Percentiles rank a stretch among this genome's conserved stretches.
Conservation (phyloP, 2,113 vertebrate genomes). For the Rhea americana region DNA sequence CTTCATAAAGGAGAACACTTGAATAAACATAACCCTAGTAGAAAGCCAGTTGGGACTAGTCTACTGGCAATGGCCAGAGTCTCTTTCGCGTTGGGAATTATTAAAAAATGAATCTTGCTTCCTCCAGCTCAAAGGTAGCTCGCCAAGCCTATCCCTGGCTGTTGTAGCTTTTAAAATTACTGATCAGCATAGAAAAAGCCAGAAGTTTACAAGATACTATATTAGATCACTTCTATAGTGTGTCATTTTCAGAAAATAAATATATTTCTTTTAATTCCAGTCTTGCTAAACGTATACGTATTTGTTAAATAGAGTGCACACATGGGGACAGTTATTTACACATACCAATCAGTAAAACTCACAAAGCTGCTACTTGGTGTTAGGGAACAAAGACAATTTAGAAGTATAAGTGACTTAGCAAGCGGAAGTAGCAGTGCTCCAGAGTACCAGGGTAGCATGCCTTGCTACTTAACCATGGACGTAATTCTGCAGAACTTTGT, state of each 20-base stretch:
- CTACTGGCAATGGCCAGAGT: slow-evolving; percentile 23
- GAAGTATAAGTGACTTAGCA: background rate
- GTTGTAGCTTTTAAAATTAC: background rate
- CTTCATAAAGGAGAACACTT: slow-evolving; percentile 70
- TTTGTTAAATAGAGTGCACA: background rate
- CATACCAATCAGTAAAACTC: background rate
- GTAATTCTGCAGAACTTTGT: background rate
- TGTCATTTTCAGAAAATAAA: background rate
- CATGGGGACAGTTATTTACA: background rate
- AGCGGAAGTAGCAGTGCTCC: background rate
- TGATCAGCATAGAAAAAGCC: background rate
- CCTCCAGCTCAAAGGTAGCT: background rate
- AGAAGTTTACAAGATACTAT: background rate
- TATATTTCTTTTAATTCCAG: background rate
- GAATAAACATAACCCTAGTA: slow-evolving; percentile 58
- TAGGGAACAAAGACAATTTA: background rate
- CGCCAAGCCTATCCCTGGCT: background rate
- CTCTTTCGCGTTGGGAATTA: slow-evolving; percentile 47
- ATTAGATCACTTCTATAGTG: background rate
- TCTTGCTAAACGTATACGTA: background rate
- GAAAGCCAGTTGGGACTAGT: slow-evolving; percentile 62
- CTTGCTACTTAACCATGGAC: background rate
- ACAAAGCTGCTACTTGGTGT: background rate
- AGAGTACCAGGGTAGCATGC: background rate
- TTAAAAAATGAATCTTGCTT: slow-evolving; percentile 22